Conservation (phyloP, 2,797 vertebrate genomes). For the Tachyglossus aculeatus region DNA sequence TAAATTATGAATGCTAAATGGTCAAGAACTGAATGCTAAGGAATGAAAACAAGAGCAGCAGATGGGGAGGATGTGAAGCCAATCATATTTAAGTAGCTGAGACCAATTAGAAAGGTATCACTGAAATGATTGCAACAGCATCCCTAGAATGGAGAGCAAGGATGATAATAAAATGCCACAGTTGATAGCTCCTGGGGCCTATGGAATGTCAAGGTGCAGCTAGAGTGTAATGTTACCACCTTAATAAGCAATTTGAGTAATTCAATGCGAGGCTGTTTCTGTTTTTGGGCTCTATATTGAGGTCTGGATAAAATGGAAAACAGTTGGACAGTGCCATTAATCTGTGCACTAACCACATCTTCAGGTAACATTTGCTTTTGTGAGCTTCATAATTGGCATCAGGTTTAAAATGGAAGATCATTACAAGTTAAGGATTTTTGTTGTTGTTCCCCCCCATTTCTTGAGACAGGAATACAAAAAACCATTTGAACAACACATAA, state of each 20-base stretch:
- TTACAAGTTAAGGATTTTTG: conserved; percentile 33
- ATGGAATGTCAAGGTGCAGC: conserved; percentile 38
- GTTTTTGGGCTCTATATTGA: conserved; percentile 36
- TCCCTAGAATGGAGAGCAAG: conserved; percentile 30
- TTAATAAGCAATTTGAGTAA: conserved; percentile 38
- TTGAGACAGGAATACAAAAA: no score
- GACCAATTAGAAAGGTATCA: conserved; percentile 39
- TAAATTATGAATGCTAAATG: conserved; percentile 18
- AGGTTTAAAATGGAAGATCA: conserved; percentile 28
- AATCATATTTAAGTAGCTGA: conserved; percentile 46
- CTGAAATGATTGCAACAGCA: conserved; percentile 9
- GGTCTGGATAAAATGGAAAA: conserved; percentile 21
- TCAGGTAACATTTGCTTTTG: conserved; percentile 27
- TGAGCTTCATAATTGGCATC: conserved; percentile 32
- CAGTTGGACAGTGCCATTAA: conserved; percentile 30
- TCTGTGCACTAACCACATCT: conserved; percentile 19
- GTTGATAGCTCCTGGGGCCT: neutral
- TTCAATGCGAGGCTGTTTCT: conserved; percentile 20
- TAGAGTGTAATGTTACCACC: conserved; percentile 14
- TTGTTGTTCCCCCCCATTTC: no score
- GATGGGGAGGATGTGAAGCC: conserved; percentile 29
- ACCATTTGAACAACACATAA: neutral
- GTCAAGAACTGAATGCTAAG: conserved; percentile 36
- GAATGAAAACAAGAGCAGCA: conserved; percentile 6
- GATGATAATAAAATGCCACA: conserved; percentile 27